A percentile compares a stretch with the other conserved stretches of the same genome.
phyloP scores from a whole-genome alignment of 2,888 invertebrate species.

The Tricholauxania praeusta region DNA sequence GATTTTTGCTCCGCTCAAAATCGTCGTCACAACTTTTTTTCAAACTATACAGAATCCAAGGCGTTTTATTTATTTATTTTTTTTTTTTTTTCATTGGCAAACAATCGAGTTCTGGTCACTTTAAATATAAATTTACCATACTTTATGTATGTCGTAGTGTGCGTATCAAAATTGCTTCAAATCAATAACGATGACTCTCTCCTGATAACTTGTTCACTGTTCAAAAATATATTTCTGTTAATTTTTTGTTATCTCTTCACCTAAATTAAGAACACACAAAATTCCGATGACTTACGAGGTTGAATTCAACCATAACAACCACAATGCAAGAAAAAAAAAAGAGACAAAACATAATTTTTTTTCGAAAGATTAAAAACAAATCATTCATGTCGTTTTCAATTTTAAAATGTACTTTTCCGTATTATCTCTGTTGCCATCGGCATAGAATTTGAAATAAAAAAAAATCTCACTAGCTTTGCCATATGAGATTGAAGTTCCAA shows the following conservation, averaged over 20 bases:
- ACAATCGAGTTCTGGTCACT: background rate
- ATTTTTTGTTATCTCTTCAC: conserved; percentile 21
- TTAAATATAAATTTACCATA: background rate
- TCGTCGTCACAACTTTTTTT: no score
- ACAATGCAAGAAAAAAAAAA: conserved; percentile 37
- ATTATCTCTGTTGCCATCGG: conserved; percentile 29
- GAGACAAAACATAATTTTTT: conserved; percentile 52
- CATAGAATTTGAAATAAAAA: conserved; percentile 16
- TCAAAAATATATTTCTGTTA: conserved; percentile 18
- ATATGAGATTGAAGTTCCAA: conserved; percentile 3
- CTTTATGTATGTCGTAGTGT: background rate
- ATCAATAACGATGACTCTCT: conserved; percentile 11
- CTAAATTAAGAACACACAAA: conserved; percentile 23
- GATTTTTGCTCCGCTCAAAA: no score
- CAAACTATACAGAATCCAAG: no score
- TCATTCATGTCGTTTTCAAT: conserved; percentile 37
- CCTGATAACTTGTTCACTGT: conserved; percentile 3
- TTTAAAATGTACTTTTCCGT: conserved; percentile 12
- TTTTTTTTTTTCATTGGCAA: no score
- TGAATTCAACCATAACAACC: conserved; percentile 17
- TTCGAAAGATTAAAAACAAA: conserved; percentile 48
- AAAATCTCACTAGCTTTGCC: conserved; percentile 22
- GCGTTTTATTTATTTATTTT: no score
- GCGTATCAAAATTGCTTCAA: background rate
- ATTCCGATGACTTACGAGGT: conserved; percentile 21